Evolutionary conservation across 2,797 vertebrate genomes (phyloP).

Genomic region (Squalus acanthias): DNA sequence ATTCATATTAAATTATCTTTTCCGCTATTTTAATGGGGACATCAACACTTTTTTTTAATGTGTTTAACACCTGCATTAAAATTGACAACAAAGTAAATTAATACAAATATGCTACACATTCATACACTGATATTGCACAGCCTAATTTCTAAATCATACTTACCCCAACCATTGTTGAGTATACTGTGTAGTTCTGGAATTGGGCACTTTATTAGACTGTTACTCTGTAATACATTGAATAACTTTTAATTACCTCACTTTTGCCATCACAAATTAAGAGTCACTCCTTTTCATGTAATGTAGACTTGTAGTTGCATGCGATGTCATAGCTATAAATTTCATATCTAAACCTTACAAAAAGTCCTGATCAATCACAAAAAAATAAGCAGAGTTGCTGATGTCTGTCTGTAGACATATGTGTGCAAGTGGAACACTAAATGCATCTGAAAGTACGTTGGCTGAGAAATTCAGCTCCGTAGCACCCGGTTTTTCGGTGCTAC

Average conservation of each 20-base stretch:
- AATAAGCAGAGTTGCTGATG: not conserved
- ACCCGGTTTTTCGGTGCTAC: no score
- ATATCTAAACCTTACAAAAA: not conserved
- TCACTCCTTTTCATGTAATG: not conserved
- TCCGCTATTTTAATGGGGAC: not conserved
- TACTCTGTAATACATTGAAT: not conserved
- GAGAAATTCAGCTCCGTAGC: no score
- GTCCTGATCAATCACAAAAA: no score
- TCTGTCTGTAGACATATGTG: not conserved
- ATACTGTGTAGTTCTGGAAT: not conserved
- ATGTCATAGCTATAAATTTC: not conserved
- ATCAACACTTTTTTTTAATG: not conserved
- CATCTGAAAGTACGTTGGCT: not conserved
- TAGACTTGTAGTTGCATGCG: not conserved
- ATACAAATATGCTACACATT: not conserved
- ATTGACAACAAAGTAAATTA: not conserved
- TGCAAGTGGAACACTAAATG: not conserved
- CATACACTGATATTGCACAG: not conserved
- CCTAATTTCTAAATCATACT: not conserved
- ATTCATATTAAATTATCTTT: not conserved
- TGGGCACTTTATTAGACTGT: not conserved
- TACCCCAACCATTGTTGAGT: not conserved
- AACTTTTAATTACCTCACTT: not conserved
- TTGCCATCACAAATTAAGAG: not conserved
- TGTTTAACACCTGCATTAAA: not conserved